Evolutionary conservation across 2,113 vertebrate genomes (phyloP), one percentile per base, ranked within the genome.

Genomic region (Brachyistius frenatus): DNA sequence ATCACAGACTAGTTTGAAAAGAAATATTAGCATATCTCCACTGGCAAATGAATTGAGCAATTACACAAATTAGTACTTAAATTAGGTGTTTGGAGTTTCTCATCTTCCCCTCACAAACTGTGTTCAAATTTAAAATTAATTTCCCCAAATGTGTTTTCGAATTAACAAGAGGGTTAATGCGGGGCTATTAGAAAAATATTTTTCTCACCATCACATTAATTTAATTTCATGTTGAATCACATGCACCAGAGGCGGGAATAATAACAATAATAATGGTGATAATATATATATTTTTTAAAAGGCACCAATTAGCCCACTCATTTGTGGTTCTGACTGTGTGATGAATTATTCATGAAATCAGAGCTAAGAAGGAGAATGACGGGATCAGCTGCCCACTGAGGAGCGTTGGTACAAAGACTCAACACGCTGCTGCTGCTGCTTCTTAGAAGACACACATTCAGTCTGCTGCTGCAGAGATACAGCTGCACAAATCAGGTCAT

Each of bases 321-420:
- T 79, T 74, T 83, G 74, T 61, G 73, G 63, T 50, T 80, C 63
- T 76, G 83, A 80, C 72, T 77, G 83, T 39, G 63, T 37, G 47
- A 90, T 92, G 61, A 89, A 92, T 91, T 78, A 91, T 91, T 89
- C 83, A 92, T 90, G 84, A 90, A 90, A 90, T 91, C 75, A 88
- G 72, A 73, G 69, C 35, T 66, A 88, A 76, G 82, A 70, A 16
- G n/a, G 50, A 57, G 80, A 66, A 65, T 60, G 80, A 80, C 60
- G 62, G 66, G 77, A 76, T 78, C 73, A 69, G 82, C 62, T 69
- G 73, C 49, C 64, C 85, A 77, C 70, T 65, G 84, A 88, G 85
- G 81, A 61, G 83, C 78, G 86, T 60, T 35, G 54, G 73, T 86
- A 72, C 84, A 84, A 85, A 88, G 84, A 88, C 86, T 70, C 78